Base-by-base conservation (phyloP, 2,888 invertebrate genomes). In the Phalera bucephala region DNA sequence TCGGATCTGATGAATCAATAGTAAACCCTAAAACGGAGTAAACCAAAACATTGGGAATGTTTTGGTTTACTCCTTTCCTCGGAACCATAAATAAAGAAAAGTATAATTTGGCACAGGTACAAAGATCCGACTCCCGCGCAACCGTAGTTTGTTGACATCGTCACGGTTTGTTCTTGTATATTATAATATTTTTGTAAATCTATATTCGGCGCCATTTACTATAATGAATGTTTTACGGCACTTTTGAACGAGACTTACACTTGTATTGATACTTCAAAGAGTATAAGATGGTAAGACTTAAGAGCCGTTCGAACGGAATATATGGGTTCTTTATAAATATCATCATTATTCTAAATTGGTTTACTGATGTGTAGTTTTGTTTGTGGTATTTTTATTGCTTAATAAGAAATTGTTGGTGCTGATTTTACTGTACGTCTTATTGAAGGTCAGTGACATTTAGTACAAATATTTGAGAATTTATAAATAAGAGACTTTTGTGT, bases 141-240 rank as follows among this genome's bases (percentile, higher is more conserved):
- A 40, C 15, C 25, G 25, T 27, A 37, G 52, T 59, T 56, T 56
- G 60, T 55, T 56, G 56, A 56, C 56, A 56, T 52, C 59, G 22
- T 39, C 33, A 47, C 14, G 34, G 31, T 40, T 39, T 50, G 51
- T 59, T 38, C 42, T 35, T 26, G 29, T 38, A 44, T 42, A 43
- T 12, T 44, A 2, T 5, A 19, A 10, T 42, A 54, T 46, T 43
- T 41, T 31, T 33, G 54, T 40, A 38, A 32, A 15, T 36, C 46
- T 55, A 50, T 43, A 50, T 42, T 30, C 43, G 10, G 27, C 15
- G 6, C 50, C 48, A 39, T 52, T 55, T 36, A 30, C 37, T 21
- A 38, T 38, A 53, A 56, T 34, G n/a, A 36, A 42, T 23, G 31
- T 37, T 23, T 22, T 31, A 37, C 41, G 15, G 29, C 35, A 40